phyloP scores from a whole-genome alignment of 2,888 invertebrate species.

The Podabrus alpinus region DNA sequence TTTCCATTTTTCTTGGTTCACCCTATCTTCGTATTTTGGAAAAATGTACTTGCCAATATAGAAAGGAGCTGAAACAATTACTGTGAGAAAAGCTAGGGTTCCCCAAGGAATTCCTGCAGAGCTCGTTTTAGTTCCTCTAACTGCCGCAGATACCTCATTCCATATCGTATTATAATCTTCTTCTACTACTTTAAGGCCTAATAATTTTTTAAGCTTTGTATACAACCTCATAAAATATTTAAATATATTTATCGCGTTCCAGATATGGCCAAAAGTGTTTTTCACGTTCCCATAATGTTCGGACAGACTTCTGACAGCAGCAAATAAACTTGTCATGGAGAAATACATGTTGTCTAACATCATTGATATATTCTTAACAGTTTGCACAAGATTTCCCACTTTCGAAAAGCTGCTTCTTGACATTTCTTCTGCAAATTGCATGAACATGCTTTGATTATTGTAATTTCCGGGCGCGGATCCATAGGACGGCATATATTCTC shows the following conservation, averaged over 20 bases:
- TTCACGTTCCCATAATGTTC: conserved; percentile 89
- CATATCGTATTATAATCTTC: conserved; percentile 50
- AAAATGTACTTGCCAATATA: conserved; percentile 84
- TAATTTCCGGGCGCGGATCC: too few relatives aligned
- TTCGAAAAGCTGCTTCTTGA: conserved; percentile 93
- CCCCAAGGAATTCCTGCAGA: too few relatives aligned
- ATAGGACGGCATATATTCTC: too few relatives aligned
- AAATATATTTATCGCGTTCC: conserved; percentile 85
- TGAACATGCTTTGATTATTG: too few relatives aligned
- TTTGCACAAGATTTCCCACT: conserved; percentile 85
- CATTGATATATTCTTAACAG: conserved; percentile 91
- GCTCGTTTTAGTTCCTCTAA: conserved; percentile 60
- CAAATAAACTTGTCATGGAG: conserved; percentile 92
- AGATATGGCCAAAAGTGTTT: conserved; percentile 81
- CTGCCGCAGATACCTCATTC: conserved; percentile 56
- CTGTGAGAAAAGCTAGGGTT: conserved; percentile 83
- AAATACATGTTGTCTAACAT: conserved; percentile 97
- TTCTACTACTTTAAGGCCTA: conserved; percentile 62
- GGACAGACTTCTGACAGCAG: conserved; percentile 93
- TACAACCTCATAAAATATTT: conserved; percentile 81
- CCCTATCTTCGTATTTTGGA: too few relatives aligned
- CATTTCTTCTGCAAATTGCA: conserved; percentile 88
- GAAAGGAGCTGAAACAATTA: conserved; percentile 90
- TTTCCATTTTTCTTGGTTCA: conserved; percentile 71
- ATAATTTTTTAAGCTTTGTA: conserved; percentile 69